phyloP scores from a whole-genome alignment of 2,113 vertebrate species.

The Silurus asotus region DNA sequence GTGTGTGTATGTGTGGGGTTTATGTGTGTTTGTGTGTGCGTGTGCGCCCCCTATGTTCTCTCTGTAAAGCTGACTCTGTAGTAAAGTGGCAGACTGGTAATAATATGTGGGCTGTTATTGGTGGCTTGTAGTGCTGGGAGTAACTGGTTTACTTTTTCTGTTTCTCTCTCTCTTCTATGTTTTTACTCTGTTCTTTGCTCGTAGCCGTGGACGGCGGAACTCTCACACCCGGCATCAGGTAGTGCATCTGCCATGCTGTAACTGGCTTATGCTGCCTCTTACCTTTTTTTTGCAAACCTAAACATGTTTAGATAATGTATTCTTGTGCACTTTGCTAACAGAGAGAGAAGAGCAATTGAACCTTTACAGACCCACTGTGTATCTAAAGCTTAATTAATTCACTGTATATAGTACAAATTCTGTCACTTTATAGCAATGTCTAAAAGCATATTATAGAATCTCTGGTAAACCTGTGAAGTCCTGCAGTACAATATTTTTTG shows the following conservation, averaged over 20 bases:
- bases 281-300: not conserved
- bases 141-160: constrained; percentile 42
- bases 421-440: not conserved
- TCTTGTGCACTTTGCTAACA: not conserved
- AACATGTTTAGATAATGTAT: not conserved
- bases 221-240: constrained; percentile 98
- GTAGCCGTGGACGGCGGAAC: constrained; percentile 98
- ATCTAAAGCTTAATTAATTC: not conserved
- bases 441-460: not conserved
- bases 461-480: not conserved
- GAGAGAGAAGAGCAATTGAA: not conserved
- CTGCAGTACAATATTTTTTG: too few species aligned
- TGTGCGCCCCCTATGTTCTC: constrained; percentile 10
- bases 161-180: constrained; percentile 55
- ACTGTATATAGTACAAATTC: not conserved
- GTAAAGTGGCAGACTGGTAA: constrained; percentile 40
- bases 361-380: not conserved
- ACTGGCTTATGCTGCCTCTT: constrained; percentile 53
- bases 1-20: not conserved
- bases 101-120: constrained; percentile 44
- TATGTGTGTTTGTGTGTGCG: not conserved
- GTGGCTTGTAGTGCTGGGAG: constrained; percentile 45
- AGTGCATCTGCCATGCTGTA: constrained; percentile 66
- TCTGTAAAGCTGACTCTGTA: constrained; percentile 32
- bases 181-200: constrained; percentile 73